Base-by-base conservation (phyloP, 2,113 vertebrate species). In the Gallinago media region DNA sequence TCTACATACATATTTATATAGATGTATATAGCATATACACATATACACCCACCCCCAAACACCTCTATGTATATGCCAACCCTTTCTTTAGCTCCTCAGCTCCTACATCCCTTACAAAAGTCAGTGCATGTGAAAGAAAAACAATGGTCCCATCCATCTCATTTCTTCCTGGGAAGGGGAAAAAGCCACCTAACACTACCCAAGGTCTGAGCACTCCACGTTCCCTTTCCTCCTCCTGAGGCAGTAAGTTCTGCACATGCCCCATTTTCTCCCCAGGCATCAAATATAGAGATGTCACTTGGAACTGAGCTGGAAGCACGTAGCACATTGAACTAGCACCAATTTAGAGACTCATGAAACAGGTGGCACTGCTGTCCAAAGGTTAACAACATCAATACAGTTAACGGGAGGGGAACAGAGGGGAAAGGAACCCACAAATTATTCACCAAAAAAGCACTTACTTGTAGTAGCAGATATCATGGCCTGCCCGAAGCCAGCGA, bases 381-480 rank as follows among this genome's bases (percentile, higher is more conserved):
- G 54, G 49, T 77, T 93, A 23, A 21, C 25, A 58, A 11, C n/a
- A 80, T 66, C 56, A 68, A 16, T 16, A 32, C 14, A 15, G 58
- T 50, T 66, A 85, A 56, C 36, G 66, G 34, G 25, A 91, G 34
- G 0, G 1, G 31, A 85, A 72, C 46, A 76, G 23, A 17, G 38
- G 47, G 10, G 42, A 67, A 85, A 78, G 52, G 6, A 50, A 87
- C n/a, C 67, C 44, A 32, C 75, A 91, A 15, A 42, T 56, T 27
- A 81, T 34, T 42, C 32, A 22, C 26, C 36, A 68, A 29, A 75
- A 22, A 38, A 3, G 20, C 74, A 97, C 98, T 97, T 98, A 99
- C 99, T 98, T 99, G 98, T 99, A 99, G 92, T 99, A 99, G 97
- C 99, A 99, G 97, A 99, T 98, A 74, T 99, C 99, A 32, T 97